phyloP scores from a whole-genome alignment of 2,797 vertebrate species.

The Semotilus atromaculatus region DNA sequence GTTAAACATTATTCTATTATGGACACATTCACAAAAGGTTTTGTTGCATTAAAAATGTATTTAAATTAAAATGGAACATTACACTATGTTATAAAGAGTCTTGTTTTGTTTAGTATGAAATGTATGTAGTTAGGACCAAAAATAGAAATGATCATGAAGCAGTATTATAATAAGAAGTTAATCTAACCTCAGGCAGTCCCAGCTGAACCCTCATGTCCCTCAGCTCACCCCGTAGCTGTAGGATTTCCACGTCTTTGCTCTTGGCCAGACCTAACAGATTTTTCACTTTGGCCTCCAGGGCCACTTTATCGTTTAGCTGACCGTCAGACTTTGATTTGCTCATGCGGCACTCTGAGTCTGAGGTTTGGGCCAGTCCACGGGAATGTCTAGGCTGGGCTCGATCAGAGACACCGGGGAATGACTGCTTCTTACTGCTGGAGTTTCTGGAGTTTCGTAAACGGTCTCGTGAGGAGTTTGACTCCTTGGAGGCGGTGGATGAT shows the following conservation, averaged over 20 bases:
- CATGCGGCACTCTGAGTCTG: conserved; percentile 86
- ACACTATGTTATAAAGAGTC: neutral
- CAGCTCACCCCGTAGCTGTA: conserved; percentile 88
- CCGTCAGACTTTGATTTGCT: conserved; percentile 95
- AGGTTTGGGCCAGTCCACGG: conserved; percentile 76
- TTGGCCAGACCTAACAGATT: conserved; percentile 90
- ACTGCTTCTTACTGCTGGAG: conserved; percentile 86
- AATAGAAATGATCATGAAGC: neutral
- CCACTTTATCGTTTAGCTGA: conserved; percentile 91
- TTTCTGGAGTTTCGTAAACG: conserved; percentile 85
- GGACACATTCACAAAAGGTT: neutral
- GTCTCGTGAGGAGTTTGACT: conserved; percentile 86
- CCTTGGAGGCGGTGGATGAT: conserved; percentile 84
- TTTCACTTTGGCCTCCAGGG: conserved; percentile 90
- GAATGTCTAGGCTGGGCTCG: conserved; percentile 82
- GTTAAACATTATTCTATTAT: neutral
- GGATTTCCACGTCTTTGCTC: conserved; percentile 93
- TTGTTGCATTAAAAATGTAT: neutral
- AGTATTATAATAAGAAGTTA: neutral
- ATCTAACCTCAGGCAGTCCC: conserved; percentile 77
- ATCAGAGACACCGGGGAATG: conserved; percentile 68
- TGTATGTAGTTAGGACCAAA: neutral
- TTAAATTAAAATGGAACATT: neutral
- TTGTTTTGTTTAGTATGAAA: neutral
- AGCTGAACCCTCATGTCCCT: conserved; percentile 91